These are phyloP conservation scores for Rhagonycha fulva DNA, from an alignment of 2,888 invertebrate genomes.

Conservation along the genomic window DNA sequence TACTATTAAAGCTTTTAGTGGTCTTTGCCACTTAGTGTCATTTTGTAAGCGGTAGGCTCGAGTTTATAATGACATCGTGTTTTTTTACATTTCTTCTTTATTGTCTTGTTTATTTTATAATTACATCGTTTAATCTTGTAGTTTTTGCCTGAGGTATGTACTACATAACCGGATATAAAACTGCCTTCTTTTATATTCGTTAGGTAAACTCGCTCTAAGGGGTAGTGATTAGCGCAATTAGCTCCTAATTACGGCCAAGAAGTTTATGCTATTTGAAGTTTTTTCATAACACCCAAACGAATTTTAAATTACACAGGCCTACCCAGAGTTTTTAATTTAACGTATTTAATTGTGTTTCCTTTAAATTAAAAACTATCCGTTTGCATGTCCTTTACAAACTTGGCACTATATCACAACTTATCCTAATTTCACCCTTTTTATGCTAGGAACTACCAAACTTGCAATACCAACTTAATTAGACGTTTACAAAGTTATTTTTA, in stretches of 20 bases:
- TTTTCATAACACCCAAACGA: neutral
- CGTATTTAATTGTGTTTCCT: too few relatives aligned
- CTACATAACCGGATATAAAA: neutral
- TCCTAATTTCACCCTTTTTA: too few relatives aligned
- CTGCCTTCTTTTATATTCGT: too few relatives aligned
- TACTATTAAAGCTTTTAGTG: constrained; percentile 28
- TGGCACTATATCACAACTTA: too few relatives aligned
- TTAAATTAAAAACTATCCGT: too few relatives aligned
- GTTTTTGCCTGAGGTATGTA: neutral
- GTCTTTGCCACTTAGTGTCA: constrained; percentile 21
- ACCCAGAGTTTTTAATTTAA: neutral
- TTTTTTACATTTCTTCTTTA: neutral
- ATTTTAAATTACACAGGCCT: neutral
- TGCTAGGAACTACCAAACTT: too few relatives aligned
- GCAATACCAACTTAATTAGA: too few relatives aligned
- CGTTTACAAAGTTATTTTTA: too few relatives aligned
- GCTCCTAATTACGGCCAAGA: neutral
- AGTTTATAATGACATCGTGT: neutral
- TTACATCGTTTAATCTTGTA: neutral
- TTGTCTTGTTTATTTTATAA: neutral
- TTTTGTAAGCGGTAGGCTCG: constrained; percentile 8
- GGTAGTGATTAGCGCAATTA: neutral
- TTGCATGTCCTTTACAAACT: too few relatives aligned
- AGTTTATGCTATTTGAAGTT: neutral
- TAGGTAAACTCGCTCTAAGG: too few relatives aligned